Evolutionary conservation across 1,140 invertebrate species (phyloP), one percentile per base, ranked within the genome.

Genomic region (Plectrocnemia conspersa): DNA sequence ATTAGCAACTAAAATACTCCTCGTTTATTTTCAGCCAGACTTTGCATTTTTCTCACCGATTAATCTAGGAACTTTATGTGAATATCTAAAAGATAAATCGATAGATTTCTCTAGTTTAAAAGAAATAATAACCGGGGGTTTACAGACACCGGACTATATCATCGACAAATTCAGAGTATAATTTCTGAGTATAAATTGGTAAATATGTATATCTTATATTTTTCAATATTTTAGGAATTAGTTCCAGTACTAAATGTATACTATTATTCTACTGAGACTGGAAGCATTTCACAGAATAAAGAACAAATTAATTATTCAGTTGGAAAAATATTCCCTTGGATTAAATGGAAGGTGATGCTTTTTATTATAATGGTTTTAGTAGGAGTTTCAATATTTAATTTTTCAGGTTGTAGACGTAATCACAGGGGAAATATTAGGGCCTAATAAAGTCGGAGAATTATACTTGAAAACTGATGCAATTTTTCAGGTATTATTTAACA

Each of bases 391-490:
- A 29, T 29, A 29, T 6, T 29, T n/a, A 7, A 29, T 10, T 6
- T 15, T 7, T 38, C 6, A 58, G 52, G 15, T 61, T 7, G 49
- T 54, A 11, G 44, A 61, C 52, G 23, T 44, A n/a, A 61, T 72
- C 19, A 71, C 66, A 3, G 65, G 66, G 6, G 53, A 64, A 29
- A 21, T 63, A 19, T 46, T 74, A 9, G 68, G 66, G 5, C 56
- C 65, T 0, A 63, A 64, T 21, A 16, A 64, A 46, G 32, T 40
- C 29, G 72, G 72, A 6, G 72, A 75, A 57, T 38, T 75, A 1
- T 65, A 52, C 21, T 9, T 72, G 9, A 63, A 65, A 47, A 64
- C 64, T 13, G 21, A 25, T 6, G 22, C 23, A 10, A 22, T 44
- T 6, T 29, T 29, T n/a, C n/a, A n/a, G n/a, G n/a, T n/a, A n/a